Percentiles rank a stretch among this genome's conserved stretches.
phyloP scores from a whole-genome alignment of 2,888 invertebrate species.

The Opisthograptis luteolata region DNA sequence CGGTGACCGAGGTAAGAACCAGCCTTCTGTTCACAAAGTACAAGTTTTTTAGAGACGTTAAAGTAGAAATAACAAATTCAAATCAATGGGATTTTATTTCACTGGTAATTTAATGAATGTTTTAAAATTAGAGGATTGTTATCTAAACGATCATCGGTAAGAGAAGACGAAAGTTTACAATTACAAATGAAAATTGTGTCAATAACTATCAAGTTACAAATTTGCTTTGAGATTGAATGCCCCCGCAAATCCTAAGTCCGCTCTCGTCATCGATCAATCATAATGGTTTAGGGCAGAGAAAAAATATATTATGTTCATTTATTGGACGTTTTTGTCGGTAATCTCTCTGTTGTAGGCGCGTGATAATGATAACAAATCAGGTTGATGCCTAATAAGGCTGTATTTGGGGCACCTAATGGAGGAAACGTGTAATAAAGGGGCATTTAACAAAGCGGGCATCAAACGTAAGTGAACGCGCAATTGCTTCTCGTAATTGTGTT shows the following conservation, averaged over 20 bases:
- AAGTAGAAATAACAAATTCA: no score
- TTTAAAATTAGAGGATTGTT: no score
- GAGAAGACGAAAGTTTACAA: no score
- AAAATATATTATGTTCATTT: conserved; percentile 40
- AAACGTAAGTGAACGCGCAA: not conserved
- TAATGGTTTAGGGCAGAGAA: conserved; percentile 36
- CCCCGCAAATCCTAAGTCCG: conserved; percentile 27
- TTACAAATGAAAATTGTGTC: no score
- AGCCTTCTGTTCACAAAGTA: no score
- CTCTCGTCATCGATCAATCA: conserved; percentile 37
- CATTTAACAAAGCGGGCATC: not conserved
- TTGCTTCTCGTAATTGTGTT: conserved; percentile 16
- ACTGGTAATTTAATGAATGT: no score
- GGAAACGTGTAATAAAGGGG: conserved; percentile 6
- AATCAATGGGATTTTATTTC: no score
- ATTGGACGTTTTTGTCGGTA: conserved; percentile 29
- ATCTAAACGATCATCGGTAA: no score
- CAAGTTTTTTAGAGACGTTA: no score
- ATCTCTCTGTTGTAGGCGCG: conserved; percentile 26
- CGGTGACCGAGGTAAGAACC: no score
- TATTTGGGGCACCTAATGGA: conserved; percentile 13
- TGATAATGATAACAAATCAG: conserved; percentile 36
- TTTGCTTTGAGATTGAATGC: not conserved
- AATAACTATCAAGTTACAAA: no score
- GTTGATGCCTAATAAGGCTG: conserved; percentile 18